These are phyloP conservation scores for Yponomeuta malinellus DNA, from an alignment of 2,888 invertebrate species.

Conservation along the genomic window DNA sequence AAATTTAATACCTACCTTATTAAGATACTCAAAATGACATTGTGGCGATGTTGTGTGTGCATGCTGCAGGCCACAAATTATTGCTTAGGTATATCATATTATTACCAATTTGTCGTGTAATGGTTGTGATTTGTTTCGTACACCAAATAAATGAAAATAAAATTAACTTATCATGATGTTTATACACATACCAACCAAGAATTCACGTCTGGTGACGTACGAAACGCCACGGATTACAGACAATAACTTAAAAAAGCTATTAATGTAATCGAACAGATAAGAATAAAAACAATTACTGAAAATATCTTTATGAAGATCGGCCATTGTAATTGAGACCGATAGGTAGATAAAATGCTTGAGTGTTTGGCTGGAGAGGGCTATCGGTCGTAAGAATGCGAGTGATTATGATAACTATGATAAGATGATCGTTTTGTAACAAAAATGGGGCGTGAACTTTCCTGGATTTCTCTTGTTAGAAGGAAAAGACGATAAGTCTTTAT, in stretches of 20 bases:
- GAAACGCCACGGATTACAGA: neutral
- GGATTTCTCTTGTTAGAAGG: neutral
- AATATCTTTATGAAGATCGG: neutral
- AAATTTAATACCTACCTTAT: too few relatives aligned
- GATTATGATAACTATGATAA: neutral
- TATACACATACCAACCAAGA: neutral
- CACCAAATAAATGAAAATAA: too few relatives aligned
- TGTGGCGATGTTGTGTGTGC: too few relatives aligned
- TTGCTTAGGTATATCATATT: too few relatives aligned
- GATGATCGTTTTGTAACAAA: neutral
- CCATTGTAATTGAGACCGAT: neutral
- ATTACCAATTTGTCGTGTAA: too few relatives aligned
- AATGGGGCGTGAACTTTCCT: neutral
- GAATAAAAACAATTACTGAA: neutral
- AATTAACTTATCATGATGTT: too few relatives aligned
- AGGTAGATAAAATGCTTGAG: neutral
- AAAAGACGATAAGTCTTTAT: slow-evolving; percentile 23
- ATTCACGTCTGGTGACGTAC: neutral
- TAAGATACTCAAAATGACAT: too few relatives aligned
- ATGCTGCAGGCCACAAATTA: too few relatives aligned
- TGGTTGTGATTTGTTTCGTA: too few relatives aligned
- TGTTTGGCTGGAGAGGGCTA: neutral
- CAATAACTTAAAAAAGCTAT: neutral
- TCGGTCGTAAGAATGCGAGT: neutral
- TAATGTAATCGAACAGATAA: neutral